Conservation (phyloP, 2,797 vertebrate species). For the Erethizon dorsatum region DNA sequence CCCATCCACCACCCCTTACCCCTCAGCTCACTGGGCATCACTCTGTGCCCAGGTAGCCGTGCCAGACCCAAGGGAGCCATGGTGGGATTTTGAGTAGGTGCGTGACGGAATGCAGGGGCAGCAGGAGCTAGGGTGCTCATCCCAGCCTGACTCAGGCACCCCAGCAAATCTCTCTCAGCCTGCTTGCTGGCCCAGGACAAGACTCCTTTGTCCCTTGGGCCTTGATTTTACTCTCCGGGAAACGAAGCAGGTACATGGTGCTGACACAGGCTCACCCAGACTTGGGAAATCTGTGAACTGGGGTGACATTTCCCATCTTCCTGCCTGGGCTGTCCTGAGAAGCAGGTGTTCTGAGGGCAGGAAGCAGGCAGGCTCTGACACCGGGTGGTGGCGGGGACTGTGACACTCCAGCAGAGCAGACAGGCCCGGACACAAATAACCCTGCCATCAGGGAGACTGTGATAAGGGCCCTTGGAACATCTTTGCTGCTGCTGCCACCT, state of each 20-base stretch:
- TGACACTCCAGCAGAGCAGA: conserved; percentile 2
- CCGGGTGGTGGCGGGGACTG: background rate
- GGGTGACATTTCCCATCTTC: conserved; percentile 66
- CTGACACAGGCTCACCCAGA: background rate
- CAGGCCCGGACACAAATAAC: conserved; percentile 67
- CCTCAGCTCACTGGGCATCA: background rate
- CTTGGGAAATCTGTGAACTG: conserved; percentile 1
- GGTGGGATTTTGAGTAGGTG: background rate
- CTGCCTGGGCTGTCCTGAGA: conserved; percentile 38
- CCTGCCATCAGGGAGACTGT: conserved; percentile 68
- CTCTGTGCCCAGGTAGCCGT: background rate
- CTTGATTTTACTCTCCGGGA: conserved; percentile 36
- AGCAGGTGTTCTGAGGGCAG: conserved; percentile 65
- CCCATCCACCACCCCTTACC: background rate
- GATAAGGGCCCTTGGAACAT: conserved; percentile 71
- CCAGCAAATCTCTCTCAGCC: background rate
- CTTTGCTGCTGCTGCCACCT: conserved; percentile 74
- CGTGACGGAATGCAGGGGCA: background rate
- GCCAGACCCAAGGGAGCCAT: background rate
- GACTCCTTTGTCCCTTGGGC: background rate
- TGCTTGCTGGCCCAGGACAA: background rate
- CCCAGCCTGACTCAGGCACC: background rate
- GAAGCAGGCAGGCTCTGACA: background rate
- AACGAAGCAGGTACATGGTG: background rate
- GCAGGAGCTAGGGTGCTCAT: background rate